A percentile compares a stretch with the other conserved stretches of the same genome.
Conservation (phyloP, 2,888 invertebrate genomes). For the Melieria picta region DNA sequence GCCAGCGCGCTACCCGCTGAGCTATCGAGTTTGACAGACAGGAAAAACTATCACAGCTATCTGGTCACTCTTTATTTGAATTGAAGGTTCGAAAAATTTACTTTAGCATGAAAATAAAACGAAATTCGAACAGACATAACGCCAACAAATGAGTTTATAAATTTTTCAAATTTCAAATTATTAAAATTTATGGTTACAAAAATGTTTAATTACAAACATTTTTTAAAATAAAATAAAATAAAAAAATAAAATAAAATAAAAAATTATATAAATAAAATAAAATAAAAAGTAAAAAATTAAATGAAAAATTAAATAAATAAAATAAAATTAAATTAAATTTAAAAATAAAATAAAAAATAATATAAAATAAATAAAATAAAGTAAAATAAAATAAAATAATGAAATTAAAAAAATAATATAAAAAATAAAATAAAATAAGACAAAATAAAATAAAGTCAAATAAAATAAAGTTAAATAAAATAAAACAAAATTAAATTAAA, state of each 20-base stretch:
- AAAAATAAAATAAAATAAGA: constrained; percentile 9
- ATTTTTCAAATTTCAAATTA: too few relatives aligned
- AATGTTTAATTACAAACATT: not conserved
- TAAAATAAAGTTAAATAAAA: constrained; percentile 28
- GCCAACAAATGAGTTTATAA: too few relatives aligned
- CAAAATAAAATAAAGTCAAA: not conserved
- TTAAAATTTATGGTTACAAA: too few relatives aligned
- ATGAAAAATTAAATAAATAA: constrained; percentile 6
- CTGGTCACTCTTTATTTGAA: too few relatives aligned
- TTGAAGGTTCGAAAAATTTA: too few relatives aligned
- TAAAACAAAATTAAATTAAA: constrained; percentile 4
- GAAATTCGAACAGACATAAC: too few relatives aligned
- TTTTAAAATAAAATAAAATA: constrained; percentile 10
- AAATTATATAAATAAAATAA: constrained; percentile 12
- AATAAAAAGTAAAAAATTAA: constrained; percentile 4
- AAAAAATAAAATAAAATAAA: constrained; percentile 16
- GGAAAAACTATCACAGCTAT: too few relatives aligned
- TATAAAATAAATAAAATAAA: constrained; percentile 9
- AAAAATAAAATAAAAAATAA: not conserved
- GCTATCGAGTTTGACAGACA: too few relatives aligned
- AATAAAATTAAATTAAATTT: not conserved
- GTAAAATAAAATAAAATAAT: not conserved
- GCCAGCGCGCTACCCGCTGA: too few relatives aligned
- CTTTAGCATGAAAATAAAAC: too few relatives aligned
- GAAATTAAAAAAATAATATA: constrained; percentile 2